phyloP scores from a whole-genome alignment of 1,140 invertebrate genomes.

The Lepidurus apus region DNA sequence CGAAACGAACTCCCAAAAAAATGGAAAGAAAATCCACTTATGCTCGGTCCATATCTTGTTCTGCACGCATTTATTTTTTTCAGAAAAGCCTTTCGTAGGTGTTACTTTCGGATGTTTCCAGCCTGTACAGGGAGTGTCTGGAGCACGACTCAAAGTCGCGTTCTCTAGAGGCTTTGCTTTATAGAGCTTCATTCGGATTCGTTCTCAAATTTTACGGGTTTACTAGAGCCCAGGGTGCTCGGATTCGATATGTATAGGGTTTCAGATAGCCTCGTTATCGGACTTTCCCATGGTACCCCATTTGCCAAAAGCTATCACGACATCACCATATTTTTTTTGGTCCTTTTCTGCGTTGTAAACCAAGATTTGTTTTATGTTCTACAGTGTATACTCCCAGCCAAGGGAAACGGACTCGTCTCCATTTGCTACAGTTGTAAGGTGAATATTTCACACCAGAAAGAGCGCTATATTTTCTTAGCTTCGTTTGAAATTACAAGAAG shows the following conservation, averaged over 20 bases:
- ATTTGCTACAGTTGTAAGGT: too few relatives aligned
- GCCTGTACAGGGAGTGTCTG: background rate
- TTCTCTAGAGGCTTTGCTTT: background rate
- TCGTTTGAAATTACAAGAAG: too few relatives aligned
- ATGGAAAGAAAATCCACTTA: conserved; percentile 11
- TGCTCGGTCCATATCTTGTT: background rate
- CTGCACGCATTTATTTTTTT: background rate
- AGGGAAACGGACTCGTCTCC: too few relatives aligned
- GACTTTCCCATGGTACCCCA: background rate
- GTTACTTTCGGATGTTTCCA: conserved; percentile 4
- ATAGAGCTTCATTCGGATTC: conserved; percentile 18
- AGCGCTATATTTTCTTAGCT: too few relatives aligned
- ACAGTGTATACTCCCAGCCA: too few relatives aligned
- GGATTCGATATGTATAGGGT: conserved; percentile 14
- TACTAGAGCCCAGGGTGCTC: background rate
- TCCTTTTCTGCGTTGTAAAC: background rate
- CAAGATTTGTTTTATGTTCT: background rate
- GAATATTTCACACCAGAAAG: too few relatives aligned
- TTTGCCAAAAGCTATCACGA: background rate
- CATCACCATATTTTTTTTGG: too few relatives aligned
- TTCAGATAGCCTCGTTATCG: conserved; percentile 8
- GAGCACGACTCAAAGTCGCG: background rate
- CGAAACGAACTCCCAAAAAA: background rate
- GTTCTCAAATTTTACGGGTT: background rate
- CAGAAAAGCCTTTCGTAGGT: conserved; percentile 2